Evolutionary conservation across 1,140 invertebrate genomes (phyloP).

Genomic region (Drosophila paulistorum): DNA sequence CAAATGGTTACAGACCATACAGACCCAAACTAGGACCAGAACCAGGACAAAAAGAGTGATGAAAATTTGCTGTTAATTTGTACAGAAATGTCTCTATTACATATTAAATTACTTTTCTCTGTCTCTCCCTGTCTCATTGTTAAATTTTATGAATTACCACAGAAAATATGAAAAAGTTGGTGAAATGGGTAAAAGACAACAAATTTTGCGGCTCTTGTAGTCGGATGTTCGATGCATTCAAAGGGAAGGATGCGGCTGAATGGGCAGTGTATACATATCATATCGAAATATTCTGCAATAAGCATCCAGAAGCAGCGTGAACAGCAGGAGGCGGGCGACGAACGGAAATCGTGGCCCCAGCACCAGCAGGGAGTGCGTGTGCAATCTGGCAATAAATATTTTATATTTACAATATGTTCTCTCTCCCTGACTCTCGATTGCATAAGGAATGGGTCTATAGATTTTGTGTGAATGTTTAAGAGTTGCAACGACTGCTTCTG

Average conservation of each 20-base stretch:
- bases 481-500: conserved; percentile 14
- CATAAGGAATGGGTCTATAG: conserved; percentile 33
- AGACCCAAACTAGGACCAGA: background rate
- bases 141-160: conserved; percentile 64
- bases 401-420: conserved; percentile 67
- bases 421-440: background rate
- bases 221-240: conserved; percentile 61
- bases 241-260: conserved; percentile 66
- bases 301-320: conserved; percentile 1
- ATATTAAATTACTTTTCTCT: conserved; percentile 49
- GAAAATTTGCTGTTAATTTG: conserved; percentile 68
- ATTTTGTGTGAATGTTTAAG: conserved; percentile 15
- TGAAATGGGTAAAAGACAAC: conserved; percentile 11
- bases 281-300: conserved; percentile 9
- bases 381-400: conserved; percentile 77
- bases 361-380: conserved; percentile 43
- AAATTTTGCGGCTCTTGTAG: conserved; percentile 38
- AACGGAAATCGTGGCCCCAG: conserved; percentile 17
- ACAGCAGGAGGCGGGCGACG: conserved; percentile 21
- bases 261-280: conserved; percentile 56
- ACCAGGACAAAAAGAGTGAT: background rate
- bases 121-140: conserved; percentile 10
- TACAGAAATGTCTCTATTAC: conserved; percentile 73
- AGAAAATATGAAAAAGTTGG: conserved; percentile 40
- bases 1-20: conserved; percentile 4